Conservation (phyloP, 2,113 vertebrate species). For the Ptilorrhoa leucosticta region DNA sequence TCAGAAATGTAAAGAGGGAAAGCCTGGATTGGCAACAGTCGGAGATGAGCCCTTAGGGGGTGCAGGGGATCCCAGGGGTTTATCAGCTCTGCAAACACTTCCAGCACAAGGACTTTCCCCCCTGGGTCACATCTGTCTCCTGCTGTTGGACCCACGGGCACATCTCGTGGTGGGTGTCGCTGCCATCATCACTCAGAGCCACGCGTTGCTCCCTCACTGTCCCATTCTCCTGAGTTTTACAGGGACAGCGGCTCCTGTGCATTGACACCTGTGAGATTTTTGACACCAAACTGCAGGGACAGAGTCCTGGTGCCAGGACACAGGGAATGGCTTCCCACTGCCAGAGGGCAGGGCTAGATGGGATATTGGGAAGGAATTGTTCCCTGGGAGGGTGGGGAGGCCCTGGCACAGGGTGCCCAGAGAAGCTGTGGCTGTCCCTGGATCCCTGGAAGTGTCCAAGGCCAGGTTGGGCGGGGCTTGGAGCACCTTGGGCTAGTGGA, state of each 20-base stretch:
- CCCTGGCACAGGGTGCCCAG: neutral
- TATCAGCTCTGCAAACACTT: neutral
- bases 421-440: neutral
- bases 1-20: neutral
- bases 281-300: neutral
- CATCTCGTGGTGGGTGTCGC: neutral
- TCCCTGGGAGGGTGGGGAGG: neutral
- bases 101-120: fast-evolving
- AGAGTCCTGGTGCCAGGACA: neutral
- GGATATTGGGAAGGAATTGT: neutral
- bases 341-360: neutral
- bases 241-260: neutral
- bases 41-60: neutral
- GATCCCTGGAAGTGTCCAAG: neutral
- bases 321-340: neutral
- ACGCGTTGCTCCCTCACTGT: fast-evolving
- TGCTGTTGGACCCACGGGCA: fast-evolving
- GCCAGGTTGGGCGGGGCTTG: neutral
- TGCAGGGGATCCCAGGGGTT: no score
- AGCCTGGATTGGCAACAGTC: neutral
- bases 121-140: fast-evolving
- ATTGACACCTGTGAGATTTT: neutral
- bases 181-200: fast-evolving
- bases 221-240: fast-evolving
- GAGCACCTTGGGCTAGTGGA: neutral